Evolutionary conservation across 2,113 vertebrate genomes (phyloP), one percentile per base, ranked within the genome.

Genomic region (Lepus timidus): DNA sequence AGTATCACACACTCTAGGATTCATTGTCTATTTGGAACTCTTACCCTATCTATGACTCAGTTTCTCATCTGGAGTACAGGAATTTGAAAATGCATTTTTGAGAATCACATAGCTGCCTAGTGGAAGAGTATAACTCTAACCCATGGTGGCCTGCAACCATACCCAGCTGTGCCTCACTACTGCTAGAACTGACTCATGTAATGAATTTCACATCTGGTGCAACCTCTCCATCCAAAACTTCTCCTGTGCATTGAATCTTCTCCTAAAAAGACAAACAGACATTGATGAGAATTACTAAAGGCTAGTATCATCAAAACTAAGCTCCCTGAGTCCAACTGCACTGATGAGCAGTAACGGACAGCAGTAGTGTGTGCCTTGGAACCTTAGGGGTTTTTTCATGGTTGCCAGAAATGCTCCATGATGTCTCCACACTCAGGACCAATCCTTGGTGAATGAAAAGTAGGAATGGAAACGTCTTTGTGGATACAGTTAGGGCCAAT

Each of bases 331-430:
- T 4, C 0, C 22, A 85, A 4, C 2, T 33, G 29, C 10, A 11
- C 0, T 27, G 33, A 51, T 1, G 8, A 68, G 33, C 6, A 10
- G 3, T 58, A 22, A 89, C 76, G 31, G 19, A 65, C 1, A 61
- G 8, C 2, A 17, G 1, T 4, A 39, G n/a, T 33, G 16, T 52
- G 11, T 13, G 7, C 62, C 2, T 4, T 13, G 20, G 49, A 4
- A 9, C 14, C 17, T 0, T 3, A 22, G 19, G 13, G 36, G 44
- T 51, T 14, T 44, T 9, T 65, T n/a, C 27, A 7, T 17, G 0
- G 9, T 8, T 29, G 2, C 8, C 61, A 10, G 22, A 74, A 65
- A 4, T 2, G 14, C 10, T 44, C 74, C 62, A 1, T 49, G 2
- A 33, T 9, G 25, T 6, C 14, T 0, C 29, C 55, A 7, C 6